Conservation (phyloP, 2,888 invertebrate genomes). For the Yponomeuta sedellus region DNA sequence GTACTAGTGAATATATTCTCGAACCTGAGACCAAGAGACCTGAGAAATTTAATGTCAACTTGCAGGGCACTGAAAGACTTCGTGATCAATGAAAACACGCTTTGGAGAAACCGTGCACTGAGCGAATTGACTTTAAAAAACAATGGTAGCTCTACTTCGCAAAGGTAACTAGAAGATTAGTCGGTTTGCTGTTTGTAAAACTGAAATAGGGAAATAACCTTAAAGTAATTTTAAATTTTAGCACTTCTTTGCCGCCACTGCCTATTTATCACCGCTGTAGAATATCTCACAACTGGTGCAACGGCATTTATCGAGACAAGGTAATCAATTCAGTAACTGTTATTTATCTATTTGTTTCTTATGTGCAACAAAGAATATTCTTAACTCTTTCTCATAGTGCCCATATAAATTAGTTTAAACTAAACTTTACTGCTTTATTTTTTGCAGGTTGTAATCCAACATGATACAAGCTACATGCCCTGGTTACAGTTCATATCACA, state of each 20-base stretch:
- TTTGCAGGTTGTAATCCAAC: constrained; percentile 47
- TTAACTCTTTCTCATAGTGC: not conserved
- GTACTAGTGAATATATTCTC: constrained; percentile 47
- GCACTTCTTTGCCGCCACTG: constrained; percentile 22
- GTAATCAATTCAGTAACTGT: constrained; percentile 24
- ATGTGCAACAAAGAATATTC: too few relatives aligned
- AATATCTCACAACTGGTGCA: constrained; percentile 57
- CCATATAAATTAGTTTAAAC: too few relatives aligned
- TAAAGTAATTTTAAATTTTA: constrained; percentile 24
- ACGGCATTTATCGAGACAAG: constrained; percentile 47
- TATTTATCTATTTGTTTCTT: too few relatives aligned
- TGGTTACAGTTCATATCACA: constrained; percentile 47
- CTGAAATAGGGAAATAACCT: not conserved
- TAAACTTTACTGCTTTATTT: not conserved
- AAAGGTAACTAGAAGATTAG: not conserved
- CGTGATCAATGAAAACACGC: constrained; percentile 41
- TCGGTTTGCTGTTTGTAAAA: too few relatives aligned
- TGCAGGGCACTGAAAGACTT: constrained; percentile 47
- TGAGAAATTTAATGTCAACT: constrained; percentile 51
- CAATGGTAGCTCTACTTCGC: not conserved
- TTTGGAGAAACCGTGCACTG: constrained; percentile 44
- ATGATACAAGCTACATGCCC: constrained; percentile 57
- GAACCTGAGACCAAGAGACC: constrained; percentile 38
- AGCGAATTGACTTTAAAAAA: constrained; percentile 35
- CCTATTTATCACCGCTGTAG: constrained; percentile 47